Evolutionary conservation across 2,797 vertebrate genomes (phyloP).

Genomic region (Eulemur coronatus): DNA sequence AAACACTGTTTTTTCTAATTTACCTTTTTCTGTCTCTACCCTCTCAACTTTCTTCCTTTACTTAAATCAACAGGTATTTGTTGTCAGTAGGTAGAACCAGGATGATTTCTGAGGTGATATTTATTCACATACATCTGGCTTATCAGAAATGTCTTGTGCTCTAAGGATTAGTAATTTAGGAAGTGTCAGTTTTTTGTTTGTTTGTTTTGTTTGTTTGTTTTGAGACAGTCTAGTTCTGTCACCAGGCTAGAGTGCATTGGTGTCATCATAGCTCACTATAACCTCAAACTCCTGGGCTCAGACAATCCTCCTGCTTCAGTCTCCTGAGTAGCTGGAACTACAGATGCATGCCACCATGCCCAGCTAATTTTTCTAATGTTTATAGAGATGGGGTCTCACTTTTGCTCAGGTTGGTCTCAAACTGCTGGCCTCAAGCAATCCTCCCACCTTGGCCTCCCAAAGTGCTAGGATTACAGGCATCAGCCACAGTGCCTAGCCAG

Average conservation of each 20-base stretch:
- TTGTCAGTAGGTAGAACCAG: not conserved
- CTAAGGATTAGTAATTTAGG: not conserved
- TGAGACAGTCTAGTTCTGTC: not conserved
- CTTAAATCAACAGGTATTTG: constrained; percentile 5
- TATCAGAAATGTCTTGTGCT: not conserved
- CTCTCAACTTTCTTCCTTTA: not conserved
- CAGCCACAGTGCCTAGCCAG: not conserved
- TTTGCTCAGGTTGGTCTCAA: not conserved
- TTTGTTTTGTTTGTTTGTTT: not conserved
- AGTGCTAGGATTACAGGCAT: not conserved
- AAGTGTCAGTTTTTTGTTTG: not conserved
- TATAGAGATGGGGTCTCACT: not conserved
- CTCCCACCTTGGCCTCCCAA: not conserved
- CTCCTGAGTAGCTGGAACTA: not conserved
- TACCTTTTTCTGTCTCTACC: not conserved
- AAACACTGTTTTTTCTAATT: not conserved
- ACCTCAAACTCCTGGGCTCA: not conserved
- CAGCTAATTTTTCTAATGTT: not conserved
- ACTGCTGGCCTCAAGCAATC: not conserved
- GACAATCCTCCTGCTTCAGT: not conserved
- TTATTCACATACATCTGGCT: not conserved
- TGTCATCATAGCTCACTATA: not conserved
- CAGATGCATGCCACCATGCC: not conserved
- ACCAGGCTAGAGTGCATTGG: not conserved
- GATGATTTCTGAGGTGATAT: not conserved